These are phyloP conservation scores for Achatina immaculata DNA, from an alignment of 1,140 invertebrate genomes.

Conservation along the genomic window DNA sequence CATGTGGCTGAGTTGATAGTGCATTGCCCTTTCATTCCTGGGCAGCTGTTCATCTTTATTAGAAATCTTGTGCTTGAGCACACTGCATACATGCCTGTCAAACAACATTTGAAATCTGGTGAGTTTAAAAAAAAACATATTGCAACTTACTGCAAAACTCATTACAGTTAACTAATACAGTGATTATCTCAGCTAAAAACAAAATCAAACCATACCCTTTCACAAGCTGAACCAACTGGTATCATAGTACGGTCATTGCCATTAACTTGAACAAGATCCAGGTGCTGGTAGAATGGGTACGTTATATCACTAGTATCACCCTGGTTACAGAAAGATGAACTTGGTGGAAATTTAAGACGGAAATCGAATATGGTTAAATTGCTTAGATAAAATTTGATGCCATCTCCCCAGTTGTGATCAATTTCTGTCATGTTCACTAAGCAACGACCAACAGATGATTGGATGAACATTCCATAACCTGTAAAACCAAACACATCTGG, in stretches of 20 bases:
- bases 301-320: constrained; percentile 19
- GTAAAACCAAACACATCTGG: constrained; percentile 28
- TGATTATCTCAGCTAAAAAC: no score
- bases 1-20: no score
- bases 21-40: no score
- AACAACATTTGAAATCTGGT: no score
- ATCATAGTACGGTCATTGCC: constrained; percentile 44
- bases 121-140: no score
- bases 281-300: constrained; percentile 49
- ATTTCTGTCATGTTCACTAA: constrained; percentile 92
- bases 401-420: constrained; percentile 91
- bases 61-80: no score
- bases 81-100: no score
- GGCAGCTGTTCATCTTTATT: no score
- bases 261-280: constrained; percentile 51
- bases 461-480: constrained; percentile 86
- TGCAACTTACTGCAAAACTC: no score
- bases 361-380: constrained; percentile 62
- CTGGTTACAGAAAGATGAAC: constrained; percentile 51
- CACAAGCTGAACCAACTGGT: constrained; percentile 43
- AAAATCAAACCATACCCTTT: constrained; percentile 41
- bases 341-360: constrained; percentile 48
- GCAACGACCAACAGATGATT: constrained; percentile 85
- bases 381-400: constrained; percentile 74
- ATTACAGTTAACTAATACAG: no score